Evolutionary conservation across 2,113 vertebrate species (phyloP), one percentile per base, ranked within the genome.

Genomic region (Sula dactylatra): DNA sequence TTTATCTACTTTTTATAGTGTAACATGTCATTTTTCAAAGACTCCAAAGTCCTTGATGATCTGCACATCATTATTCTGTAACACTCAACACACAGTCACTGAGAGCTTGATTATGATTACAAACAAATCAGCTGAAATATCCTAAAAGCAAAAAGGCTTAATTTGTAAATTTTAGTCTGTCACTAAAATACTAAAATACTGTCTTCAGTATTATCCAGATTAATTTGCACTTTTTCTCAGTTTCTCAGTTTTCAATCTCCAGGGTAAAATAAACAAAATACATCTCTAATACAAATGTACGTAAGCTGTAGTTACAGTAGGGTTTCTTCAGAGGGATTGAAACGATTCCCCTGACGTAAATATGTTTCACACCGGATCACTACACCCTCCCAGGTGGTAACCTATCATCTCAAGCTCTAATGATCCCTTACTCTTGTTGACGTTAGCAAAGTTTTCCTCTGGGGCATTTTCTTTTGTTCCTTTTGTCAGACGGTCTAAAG

Each of bases 391-490:
- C 94, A n/a, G 67, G 88, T 94, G 96, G 95, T 93, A 93, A 69
- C 84, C 55, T 88, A 73, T 85, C 87, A 73, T 92, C 93, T 95
- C 67, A 47, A 73, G 49, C 86, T 66, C 76, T 97, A 93, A 97
- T 96, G 93, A 87, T 93, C 91, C 40, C 52, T 86, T 86, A 70
- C 88, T 49, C 94, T 67, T 95, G 73, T 78, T 97, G 94, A 96
- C 58, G 71, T 97, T 95, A 93, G 90, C 90, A 93, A 86, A 84
- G 42, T 86, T 71, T 88, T 92, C 90, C 90, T 96, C 82, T 65
- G 69, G 87, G 94, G 26, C 24, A 20, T 83, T 92, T 81, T 70
- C 81, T 90, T 95, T 95, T 95, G 92, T 97, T 97, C 96, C 88
- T 62, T 72, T 95, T 96, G 90, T 97, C 80, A 95, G 62, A 58